These are phyloP conservation scores for Chelidonichthys spinosus DNA, from an alignment of 2,797 vertebrate genomes.

Conservation along the genomic window DNA sequence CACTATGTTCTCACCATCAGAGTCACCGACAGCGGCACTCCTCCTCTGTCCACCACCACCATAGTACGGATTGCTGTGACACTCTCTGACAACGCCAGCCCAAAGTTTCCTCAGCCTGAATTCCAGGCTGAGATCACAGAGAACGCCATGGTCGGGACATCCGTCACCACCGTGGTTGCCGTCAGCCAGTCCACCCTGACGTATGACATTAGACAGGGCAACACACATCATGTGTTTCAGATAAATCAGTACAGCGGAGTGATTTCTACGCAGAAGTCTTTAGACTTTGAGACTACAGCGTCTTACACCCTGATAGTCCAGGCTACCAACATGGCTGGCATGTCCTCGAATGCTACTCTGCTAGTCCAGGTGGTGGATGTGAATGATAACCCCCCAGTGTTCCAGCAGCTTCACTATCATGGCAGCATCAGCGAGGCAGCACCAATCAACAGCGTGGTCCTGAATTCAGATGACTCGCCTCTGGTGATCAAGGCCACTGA, in stretches of 20 bases:
- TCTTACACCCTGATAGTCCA: conserved; percentile 89
- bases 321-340: conserved; percentile 97
- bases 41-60: conserved; percentile 90
- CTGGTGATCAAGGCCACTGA: conserved; percentile 93
- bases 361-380: conserved; percentile 92
- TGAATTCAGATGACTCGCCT: conserved; percentile 86
- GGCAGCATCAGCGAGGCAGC: conserved; percentile 95
- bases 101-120: conserved; percentile 92
- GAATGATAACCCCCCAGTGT: conserved; percentile 94
- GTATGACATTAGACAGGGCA: conserved; percentile 93
- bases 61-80: conserved; percentile 93
- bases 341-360: conserved; percentile 92
- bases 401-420: conserved; percentile 89
- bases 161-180: conserved; percentile 89
- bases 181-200: conserved; percentile 94
- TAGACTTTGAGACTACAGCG: conserved; percentile 89
- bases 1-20: conserved; percentile 94
- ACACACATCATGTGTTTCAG: conserved; percentile 86
- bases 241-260: conserved; percentile 98
- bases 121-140: conserved; percentile 94
- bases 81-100: conserved; percentile 93
- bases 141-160: conserved; percentile 90
- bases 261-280: conserved; percentile 88
- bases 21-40: conserved; percentile 91
- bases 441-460: conserved; percentile 91